Conservation (phyloP, 2,113 vertebrate species). For the Enhydra lutris region DNA sequence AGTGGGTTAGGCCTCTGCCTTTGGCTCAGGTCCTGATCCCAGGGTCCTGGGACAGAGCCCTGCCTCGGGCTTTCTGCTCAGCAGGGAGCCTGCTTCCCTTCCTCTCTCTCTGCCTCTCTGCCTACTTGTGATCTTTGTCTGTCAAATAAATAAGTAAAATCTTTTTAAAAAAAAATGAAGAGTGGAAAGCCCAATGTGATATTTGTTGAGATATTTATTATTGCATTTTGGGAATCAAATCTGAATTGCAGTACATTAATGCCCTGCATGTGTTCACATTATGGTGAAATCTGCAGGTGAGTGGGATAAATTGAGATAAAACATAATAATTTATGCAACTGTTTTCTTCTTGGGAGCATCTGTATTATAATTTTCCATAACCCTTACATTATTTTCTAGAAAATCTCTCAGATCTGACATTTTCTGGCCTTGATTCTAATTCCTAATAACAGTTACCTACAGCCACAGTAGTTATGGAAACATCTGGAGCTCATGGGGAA, state of each 20-base stretch:
- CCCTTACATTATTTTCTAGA: background rate
- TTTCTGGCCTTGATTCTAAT: conserved; percentile 18
- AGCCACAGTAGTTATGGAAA: background rate
- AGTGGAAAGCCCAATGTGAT: background rate
- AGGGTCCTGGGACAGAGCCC: too few species aligned
- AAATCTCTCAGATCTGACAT: background rate
- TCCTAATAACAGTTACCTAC: background rate
- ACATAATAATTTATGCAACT: background rate
- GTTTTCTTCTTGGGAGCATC: background rate
- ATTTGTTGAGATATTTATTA: conserved; percentile 1
- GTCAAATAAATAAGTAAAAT: too few species aligned
- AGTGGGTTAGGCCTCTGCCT: too few species aligned
- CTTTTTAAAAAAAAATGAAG: background rate
- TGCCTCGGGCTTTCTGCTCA: too few species aligned
- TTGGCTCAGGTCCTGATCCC: too few species aligned
- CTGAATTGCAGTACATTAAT: background rate
- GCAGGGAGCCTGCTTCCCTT: too few species aligned
- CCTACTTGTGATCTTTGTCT: too few species aligned
- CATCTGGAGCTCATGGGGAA: background rate
- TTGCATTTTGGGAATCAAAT: conserved; percentile 12
- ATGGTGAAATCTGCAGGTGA: background rate
- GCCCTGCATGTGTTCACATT: background rate
- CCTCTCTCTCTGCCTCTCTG: too few species aligned
- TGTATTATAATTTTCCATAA: background rate
- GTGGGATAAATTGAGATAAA: background rate